Evolutionary conservation across 2,888 invertebrate species (phyloP).

Genomic region (Pheosia gnoma): DNA sequence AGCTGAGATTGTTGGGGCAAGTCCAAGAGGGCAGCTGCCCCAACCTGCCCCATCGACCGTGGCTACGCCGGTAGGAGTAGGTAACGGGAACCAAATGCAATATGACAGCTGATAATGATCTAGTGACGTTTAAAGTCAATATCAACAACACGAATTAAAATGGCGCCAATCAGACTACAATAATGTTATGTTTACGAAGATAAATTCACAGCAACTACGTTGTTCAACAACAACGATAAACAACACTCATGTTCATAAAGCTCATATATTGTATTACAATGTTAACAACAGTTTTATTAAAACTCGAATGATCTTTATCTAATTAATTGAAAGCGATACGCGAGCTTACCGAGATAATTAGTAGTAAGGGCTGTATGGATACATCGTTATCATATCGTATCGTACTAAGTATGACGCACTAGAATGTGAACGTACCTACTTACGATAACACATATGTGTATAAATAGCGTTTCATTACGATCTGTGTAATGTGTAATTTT

Average conservation of each 20-base stretch:
- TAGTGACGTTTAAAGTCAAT: not conserved
- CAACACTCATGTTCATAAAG: constrained; percentile 1
- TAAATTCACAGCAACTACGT: not conserved
- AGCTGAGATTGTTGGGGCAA: too few relatives aligned
- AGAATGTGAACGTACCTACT: not conserved
- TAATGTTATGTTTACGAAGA: not conserved
- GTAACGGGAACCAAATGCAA: too few relatives aligned
- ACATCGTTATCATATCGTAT: constrained; percentile 52
- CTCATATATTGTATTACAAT: constrained; percentile 5
- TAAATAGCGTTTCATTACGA: not conserved
- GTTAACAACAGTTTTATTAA: constrained; percentile 49
- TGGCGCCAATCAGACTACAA: not conserved
- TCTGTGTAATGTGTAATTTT: too few relatives aligned
- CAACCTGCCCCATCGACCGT: too few relatives aligned
- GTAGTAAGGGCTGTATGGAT: constrained; percentile 52
- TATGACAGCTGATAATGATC: too few relatives aligned
- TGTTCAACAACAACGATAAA: not conserved
- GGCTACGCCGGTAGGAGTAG: too few relatives aligned
- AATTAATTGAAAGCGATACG: constrained; percentile 64
- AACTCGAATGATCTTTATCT: constrained; percentile 54
- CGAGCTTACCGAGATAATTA: constrained; percentile 60
- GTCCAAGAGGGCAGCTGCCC: too few relatives aligned
- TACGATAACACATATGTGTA: too few relatives aligned
- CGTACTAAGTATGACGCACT: constrained; percentile 41
- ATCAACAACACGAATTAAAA: not conserved